These are phyloP conservation scores for Chinchilla lanigera DNA, from an alignment of 2,113 vertebrate genomes.

Conservation along the genomic window DNA sequence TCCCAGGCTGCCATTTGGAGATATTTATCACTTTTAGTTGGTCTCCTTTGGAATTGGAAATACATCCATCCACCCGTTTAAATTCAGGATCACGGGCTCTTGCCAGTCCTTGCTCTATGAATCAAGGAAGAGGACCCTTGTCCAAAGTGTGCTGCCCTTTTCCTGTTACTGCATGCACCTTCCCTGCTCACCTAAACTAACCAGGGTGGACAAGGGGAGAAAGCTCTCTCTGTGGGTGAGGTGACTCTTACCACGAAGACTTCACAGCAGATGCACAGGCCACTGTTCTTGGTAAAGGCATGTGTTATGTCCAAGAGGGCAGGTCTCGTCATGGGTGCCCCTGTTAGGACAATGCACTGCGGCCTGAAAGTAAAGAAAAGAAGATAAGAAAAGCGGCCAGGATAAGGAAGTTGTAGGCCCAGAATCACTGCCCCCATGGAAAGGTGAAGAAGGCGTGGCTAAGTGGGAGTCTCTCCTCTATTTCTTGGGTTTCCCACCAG, in stretches of 20 bases:
- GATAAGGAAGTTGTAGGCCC: neutral
- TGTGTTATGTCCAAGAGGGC: slow-evolving; percentile 95
- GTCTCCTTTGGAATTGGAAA: slow-evolving; percentile 69
- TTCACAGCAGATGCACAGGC: slow-evolving; percentile 95
- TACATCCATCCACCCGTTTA: slow-evolving; percentile 67
- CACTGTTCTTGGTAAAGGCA: slow-evolving; percentile 93
- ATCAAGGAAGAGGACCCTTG: neutral
- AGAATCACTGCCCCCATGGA: neutral
- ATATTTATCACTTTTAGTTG: slow-evolving; percentile 64
- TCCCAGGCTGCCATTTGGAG: slow-evolving; percentile 50
- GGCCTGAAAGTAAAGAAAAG: slow-evolving; percentile 88
- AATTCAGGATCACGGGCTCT: slow-evolving; percentile 55
- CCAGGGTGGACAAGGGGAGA: neutral
- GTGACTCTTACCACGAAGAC: slow-evolving; percentile 91
- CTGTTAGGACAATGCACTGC: slow-evolving; percentile 94
- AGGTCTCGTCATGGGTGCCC: slow-evolving; percentile 91
- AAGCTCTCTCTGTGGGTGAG: slow-evolving; percentile 4
- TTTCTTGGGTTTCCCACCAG: neutral
- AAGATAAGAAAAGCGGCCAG: neutral
- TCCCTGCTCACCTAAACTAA: neutral
- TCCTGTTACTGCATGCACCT: neutral
- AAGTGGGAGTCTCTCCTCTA: neutral
- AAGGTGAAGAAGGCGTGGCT: neutral
- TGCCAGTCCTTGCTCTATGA: neutral
- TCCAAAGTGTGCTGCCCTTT: slow-evolving; percentile 16